Evolutionary conservation across 2,113 vertebrate genomes (phyloP), one percentile per base, ranked within the genome.

Genomic region (Oxygymnocypris stewartii): DNA sequence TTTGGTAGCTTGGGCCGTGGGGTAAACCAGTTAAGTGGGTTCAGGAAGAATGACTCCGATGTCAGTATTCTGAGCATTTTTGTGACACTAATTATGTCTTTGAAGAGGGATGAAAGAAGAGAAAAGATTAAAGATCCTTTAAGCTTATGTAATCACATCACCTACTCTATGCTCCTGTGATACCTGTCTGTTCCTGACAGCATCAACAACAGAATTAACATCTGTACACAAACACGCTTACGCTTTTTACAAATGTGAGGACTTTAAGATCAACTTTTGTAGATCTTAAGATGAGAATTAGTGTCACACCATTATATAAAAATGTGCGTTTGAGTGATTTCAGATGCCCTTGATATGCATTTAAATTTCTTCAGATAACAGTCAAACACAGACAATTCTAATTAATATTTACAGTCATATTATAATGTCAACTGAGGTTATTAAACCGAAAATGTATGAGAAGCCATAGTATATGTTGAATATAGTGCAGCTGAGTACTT

Each of bases 91-190:
- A 84, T 84, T 80, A 80, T 86, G 85, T 90, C 90, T 90, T 91
- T 87, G 89, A 90, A 83, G 89, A 89, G 88, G 79, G 87, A 89
- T 87, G 88, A 90, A 88, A 90, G 90, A 86, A 82, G 89, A 87
- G 73, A 86, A 57, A 35, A 88, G 90, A 92, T 91, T 90, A 92
- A 89, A 92, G 89, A 93, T 92, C 80, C 69, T 90, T 87, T 92
- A 63, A 88, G 91, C 90, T 92, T 91, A 91, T 90, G 92, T 93
- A 92, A 91, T 92, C 88, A 92, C 92, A 91, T 86, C 82, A 90
- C 11, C 69, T 88, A 78, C 87, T 88, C 87, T 84, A 79, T 89
- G 85, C 69, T 44, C 71, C 78, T 89, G 63, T 91, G 91, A 90
- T 90, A 91, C 85, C 90, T 59, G 87, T 81, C 84, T 78, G 49